Percentiles rank a stretch among this genome's conserved stretches.
Evolutionary conservation across 1,140 invertebrate species (phyloP).

Genomic region (Pararge aegeria): DNA sequence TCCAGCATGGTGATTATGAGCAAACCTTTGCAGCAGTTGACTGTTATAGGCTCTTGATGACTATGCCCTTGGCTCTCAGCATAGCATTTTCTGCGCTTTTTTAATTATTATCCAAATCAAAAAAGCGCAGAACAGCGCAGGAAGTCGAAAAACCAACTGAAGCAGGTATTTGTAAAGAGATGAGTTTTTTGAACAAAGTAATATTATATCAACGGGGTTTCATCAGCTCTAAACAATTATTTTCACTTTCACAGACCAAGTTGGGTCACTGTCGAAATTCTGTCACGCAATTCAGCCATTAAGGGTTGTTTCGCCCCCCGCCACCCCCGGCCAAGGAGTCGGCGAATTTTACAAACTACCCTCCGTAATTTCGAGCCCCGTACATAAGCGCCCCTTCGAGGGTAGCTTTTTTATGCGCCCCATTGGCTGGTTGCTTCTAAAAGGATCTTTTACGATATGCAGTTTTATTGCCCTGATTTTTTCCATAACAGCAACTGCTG

Average conservation of each 20-base stretch:
- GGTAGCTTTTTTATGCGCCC: constrained; percentile 57
- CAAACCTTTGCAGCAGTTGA: too few species aligned
- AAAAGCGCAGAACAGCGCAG: too few species aligned
- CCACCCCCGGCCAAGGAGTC: constrained; percentile 50
- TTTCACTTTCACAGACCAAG: constrained; percentile 72
- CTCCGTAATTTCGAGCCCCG: constrained; percentile 60
- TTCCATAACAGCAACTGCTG: constrained; percentile 6
- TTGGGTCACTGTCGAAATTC: constrained; percentile 77
- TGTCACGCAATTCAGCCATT: constrained; percentile 75
- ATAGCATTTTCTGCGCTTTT: too few species aligned
- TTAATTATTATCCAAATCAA: too few species aligned
- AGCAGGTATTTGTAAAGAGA: too few species aligned
- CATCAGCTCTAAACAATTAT: constrained; percentile 62
- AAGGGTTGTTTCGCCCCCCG: constrained; percentile 63
- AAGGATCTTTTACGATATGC: constrained; percentile 59
- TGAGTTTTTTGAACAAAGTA: not conserved
- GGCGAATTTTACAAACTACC: constrained; percentile 77
- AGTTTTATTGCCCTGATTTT: constrained; percentile 60
- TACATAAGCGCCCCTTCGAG: constrained; percentile 48
- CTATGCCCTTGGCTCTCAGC: too few species aligned
- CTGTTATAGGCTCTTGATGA: too few species aligned
- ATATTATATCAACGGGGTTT: constrained; percentile 14
- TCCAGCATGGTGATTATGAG: too few species aligned
- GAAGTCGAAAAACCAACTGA: too few species aligned
- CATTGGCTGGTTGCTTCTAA: constrained; percentile 54